Percentiles rank a stretch among this genome's conserved stretches.
These are phyloP conservation scores for Manis javanica DNA, from an alignment of 2,797 vertebrate species.

Conservation along the genomic window DNA sequence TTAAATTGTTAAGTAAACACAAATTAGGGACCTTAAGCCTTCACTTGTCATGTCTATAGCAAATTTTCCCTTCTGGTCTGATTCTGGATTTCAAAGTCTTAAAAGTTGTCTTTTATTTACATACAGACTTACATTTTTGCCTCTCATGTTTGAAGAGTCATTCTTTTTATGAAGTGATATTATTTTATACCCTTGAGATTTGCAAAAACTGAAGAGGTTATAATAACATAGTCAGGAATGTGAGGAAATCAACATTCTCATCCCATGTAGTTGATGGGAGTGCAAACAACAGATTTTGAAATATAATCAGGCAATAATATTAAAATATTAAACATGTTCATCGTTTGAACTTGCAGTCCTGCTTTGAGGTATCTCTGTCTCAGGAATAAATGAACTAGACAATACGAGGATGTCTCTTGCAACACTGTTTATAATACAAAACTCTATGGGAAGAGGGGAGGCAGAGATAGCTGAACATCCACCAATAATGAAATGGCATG, in stretches of 20 bases:
- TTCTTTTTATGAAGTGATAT: neutral
- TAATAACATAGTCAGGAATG: neutral
- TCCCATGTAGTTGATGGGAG: neutral
- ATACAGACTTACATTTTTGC: neutral
- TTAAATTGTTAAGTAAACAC: neutral
- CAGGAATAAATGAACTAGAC: neutral
- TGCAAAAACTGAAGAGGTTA: neutral
- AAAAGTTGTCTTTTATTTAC: neutral
- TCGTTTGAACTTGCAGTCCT: neutral
- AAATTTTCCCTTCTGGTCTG: neutral
- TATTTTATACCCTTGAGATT: neutral
- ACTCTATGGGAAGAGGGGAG: neutral
- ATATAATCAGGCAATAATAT: neutral
- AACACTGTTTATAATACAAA: neutral
- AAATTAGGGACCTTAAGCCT: neutral
- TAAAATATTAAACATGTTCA: neutral
- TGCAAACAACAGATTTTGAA: neutral
- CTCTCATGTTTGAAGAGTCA: neutral
- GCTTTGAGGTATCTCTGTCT: neutral
- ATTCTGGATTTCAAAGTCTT: slow-evolving; percentile 6
- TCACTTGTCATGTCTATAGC: neutral
- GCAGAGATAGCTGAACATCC: neutral
- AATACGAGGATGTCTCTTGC: neutral
- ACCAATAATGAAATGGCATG: neutral
- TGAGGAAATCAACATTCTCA: neutral